phyloP scores from a whole-genome alignment of 2,797 vertebrate species.

The Pygocentrus nattereri region DNA sequence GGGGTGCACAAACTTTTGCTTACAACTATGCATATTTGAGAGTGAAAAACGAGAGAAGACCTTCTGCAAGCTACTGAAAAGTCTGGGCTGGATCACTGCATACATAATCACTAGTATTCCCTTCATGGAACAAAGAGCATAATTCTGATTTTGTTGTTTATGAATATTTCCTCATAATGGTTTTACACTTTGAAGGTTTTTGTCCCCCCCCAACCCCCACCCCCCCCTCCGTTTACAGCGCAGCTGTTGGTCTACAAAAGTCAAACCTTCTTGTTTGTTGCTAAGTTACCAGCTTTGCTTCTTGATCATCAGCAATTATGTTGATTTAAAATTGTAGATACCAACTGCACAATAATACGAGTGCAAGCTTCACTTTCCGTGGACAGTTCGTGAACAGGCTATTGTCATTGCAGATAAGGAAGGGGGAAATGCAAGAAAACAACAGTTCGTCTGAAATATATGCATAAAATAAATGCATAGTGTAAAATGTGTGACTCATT shows the following conservation, averaged over 20 bases:
- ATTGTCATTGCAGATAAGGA: background rate
- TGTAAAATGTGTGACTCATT: background rate
- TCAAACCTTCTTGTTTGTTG: background rate
- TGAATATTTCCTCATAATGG: background rate
- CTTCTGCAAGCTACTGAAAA: background rate
- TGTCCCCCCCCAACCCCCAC: no score
- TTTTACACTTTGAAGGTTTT: background rate
- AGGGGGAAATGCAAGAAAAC: background rate
- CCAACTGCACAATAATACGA: background rate
- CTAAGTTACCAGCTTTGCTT: conserved; percentile 3
- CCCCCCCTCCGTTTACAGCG: no score
- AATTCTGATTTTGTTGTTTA: background rate
- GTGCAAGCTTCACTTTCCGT: background rate
- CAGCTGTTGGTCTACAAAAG: background rate
- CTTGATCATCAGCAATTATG: background rate
- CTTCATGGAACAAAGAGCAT: background rate
- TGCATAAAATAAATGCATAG: background rate
- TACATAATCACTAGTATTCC: background rate
- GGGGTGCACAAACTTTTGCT: no score
- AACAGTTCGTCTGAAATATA: background rate
- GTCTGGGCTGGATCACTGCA: background rate
- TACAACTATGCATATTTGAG: no score
- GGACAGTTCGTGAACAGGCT: background rate
- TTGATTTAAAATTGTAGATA: conserved; percentile 1
- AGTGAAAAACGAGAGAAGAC: no score